phyloP scores from a whole-genome alignment of 1,140 invertebrate species.

The Macrobrachium rosenbergii region DNA sequence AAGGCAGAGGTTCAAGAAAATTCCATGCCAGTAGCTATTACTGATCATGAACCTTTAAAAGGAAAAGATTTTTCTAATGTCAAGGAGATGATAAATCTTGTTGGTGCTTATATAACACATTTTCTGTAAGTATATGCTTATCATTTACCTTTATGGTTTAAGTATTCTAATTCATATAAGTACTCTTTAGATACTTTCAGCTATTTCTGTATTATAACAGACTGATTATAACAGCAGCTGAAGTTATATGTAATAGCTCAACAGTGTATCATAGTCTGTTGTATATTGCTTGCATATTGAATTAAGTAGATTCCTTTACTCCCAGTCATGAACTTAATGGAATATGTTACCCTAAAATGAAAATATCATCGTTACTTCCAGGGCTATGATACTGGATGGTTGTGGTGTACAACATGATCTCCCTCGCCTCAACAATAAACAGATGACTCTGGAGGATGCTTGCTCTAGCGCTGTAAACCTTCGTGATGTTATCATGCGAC shows the following conservation, averaged over 20 bases:
- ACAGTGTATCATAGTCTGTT: no score
- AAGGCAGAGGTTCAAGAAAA: not conserved
- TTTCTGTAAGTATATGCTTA: slow-evolving; percentile 39
- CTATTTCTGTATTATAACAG: no score
- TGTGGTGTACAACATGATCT: slow-evolving; percentile 3
- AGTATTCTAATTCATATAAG: not conserved
- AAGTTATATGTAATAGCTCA: no score
- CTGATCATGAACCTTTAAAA: not conserved
- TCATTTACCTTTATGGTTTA: not conserved
- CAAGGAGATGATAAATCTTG: slow-evolving; percentile 48
- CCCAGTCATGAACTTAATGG: not conserved
- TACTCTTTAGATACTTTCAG: no score
- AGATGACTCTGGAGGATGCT: not conserved
- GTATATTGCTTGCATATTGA: no score
- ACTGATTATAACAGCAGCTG: no score
- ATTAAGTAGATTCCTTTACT: not conserved
- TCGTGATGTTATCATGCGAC: not conserved
- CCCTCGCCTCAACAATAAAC: not conserved
- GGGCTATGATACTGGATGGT: not conserved
- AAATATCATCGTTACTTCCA: not conserved
- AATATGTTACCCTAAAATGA: not conserved
- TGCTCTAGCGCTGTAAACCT: slow-evolving; percentile 4
- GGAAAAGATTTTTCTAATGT: slow-evolving; percentile 14
- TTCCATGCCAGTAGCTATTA: not conserved
- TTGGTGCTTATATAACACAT: slow-evolving; percentile 46